Percentiles rank a stretch among this genome's conserved stretches.
Evolutionary conservation across 35 echinoderm and acorn worm genomes (phyloP).

Genomic region (Lytechinus pictus): DNA sequence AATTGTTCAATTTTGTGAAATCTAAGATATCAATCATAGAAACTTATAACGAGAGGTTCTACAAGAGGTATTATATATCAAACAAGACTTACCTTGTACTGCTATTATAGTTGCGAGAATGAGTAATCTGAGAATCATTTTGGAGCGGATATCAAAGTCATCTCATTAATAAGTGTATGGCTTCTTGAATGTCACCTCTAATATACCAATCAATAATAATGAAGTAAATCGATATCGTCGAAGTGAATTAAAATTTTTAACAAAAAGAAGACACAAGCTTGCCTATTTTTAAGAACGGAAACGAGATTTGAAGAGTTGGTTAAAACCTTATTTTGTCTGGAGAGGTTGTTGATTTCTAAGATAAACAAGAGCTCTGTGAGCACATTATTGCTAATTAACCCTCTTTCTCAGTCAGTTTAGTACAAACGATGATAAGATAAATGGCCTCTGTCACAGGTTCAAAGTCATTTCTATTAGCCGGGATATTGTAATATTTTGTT

Average conservation of each 20-base stretch:
- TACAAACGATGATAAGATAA: neutral
- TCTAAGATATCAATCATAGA: too few species aligned
- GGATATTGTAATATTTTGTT: neutral
- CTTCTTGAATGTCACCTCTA: neutral
- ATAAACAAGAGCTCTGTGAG: too few species aligned
- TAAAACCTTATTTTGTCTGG: too few species aligned
- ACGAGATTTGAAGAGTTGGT: too few species aligned
- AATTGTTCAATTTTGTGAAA: too few species aligned
- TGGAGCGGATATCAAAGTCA: neutral
- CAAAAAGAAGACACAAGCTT: neutral
- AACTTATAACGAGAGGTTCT: too few species aligned
- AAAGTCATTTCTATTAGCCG: neutral
- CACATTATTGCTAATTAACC: too few species aligned
- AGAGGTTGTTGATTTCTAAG: too few species aligned
- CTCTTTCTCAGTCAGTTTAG: too few species aligned
- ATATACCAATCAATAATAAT: neutral
- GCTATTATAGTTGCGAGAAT: neutral
- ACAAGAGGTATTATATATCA: too few species aligned
- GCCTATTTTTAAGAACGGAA: neutral
- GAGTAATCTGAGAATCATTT: neutral
- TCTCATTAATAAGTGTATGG: neutral
- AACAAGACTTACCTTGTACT: neutral
- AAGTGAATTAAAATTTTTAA: neutral
- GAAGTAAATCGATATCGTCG: neutral
- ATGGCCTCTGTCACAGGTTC: neutral